These are phyloP conservation scores for Papilio helenus DNA, from an alignment of 1,140 invertebrate genomes.

Conservation along the genomic window DNA sequence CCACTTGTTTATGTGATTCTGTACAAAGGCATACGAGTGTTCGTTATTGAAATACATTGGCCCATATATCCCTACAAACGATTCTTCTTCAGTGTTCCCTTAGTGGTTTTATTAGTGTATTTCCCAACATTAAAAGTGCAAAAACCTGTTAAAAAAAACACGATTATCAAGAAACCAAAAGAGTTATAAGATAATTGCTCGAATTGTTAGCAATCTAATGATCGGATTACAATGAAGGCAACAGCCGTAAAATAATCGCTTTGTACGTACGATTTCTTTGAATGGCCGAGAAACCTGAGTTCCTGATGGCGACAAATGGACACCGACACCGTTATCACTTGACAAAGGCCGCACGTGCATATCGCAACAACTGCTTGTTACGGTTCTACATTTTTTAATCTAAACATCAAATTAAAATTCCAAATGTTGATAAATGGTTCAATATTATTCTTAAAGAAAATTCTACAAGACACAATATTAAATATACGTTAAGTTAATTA, in stretches of 20 bases:
- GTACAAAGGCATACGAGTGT: background rate
- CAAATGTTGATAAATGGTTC: background rate
- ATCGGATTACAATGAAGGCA: conserved; percentile 11
- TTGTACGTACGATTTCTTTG: conserved; percentile 29
- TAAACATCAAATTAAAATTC: background rate
- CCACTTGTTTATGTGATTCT: background rate
- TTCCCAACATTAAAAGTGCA: background rate
- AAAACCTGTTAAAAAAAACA: background rate
- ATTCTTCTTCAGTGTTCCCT: background rate
- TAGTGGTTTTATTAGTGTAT: background rate
- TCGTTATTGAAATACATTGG: background rate
- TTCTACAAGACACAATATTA: background rate
- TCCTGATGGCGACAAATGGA: background rate
- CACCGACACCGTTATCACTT: conserved; percentile 27
- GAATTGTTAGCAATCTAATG: background rate
- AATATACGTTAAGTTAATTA: no score
- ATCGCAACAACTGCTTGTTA: background rate
- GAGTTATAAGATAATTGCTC: conserved; percentile 8
- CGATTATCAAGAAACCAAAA: background rate
- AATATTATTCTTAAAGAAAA: background rate
- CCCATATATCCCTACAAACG: background rate
- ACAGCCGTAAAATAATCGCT: conserved; percentile 12
- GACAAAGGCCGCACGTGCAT: conserved; percentile 19
- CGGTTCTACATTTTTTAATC: background rate
- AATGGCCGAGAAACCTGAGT: conserved; percentile 5